Evolutionary conservation across 35 echinoderm and acorn worm genomes (phyloP).

Genomic region (Holothuria glaberrima): DNA sequence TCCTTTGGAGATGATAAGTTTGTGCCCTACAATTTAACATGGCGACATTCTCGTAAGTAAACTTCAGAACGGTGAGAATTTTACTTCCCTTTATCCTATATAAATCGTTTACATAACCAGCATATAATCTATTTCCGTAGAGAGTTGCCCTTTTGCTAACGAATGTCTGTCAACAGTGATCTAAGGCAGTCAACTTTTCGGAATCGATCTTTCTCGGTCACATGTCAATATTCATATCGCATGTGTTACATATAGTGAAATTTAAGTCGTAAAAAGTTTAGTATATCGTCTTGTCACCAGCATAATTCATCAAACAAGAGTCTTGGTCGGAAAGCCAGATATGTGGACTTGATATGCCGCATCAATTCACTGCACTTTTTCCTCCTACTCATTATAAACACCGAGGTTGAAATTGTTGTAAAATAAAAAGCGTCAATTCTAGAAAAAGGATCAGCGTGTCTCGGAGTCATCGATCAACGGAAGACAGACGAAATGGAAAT

Average conservation of each 20-base stretch:
- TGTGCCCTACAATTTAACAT: too few species aligned
- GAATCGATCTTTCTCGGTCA: slow-evolving; percentile 13
- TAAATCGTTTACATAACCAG: background rate
- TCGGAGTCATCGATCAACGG: background rate
- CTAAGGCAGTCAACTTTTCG: background rate
- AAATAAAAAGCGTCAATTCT: background rate
- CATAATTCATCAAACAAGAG: slow-evolving; percentile 16
- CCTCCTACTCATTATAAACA: background rate
- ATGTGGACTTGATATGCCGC: too few species aligned
- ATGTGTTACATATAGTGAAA: slow-evolving; percentile 16
- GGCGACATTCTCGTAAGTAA: too few species aligned
- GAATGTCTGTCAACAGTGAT: background rate
- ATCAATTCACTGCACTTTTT: background rate
- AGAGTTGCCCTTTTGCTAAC: background rate
- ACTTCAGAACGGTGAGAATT: too few species aligned
- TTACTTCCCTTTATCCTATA: background rate
- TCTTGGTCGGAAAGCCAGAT: slow-evolving; percentile 1
- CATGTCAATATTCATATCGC: slow-evolving; percentile 4
- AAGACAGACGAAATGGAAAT: background rate
- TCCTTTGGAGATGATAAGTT: too few species aligned
- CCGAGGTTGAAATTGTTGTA: background rate
- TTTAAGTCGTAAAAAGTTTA: slow-evolving; percentile 19
- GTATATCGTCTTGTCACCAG: slow-evolving; percentile 1
- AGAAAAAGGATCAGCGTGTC: background rate
- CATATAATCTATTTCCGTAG: background rate